Base-by-base conservation (phyloP, 37 sponge, comb jelly and placozoan species). In the Trichoplax adhaerens region DNA sequence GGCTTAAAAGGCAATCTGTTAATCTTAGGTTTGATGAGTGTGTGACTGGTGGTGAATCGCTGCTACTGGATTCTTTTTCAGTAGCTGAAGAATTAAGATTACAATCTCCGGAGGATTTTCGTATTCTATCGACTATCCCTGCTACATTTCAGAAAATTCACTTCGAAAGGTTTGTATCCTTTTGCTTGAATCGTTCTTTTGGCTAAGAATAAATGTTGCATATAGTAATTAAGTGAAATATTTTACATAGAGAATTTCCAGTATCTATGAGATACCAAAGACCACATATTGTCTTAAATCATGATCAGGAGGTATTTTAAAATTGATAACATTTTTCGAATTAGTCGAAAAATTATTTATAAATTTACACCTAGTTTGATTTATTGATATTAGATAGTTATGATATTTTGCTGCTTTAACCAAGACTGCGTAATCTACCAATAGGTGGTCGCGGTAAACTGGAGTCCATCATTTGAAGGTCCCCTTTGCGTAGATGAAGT, bases 111-210 rank as follows among this genome's bases (percentile, higher is more conserved):
- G 7, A 70, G 57, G 69, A 82, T 56, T 87, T 83, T 69, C 53
- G 64, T 5, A 77, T 71, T 1, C 80, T 87, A 8, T 65, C 81
- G 3, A 72, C 64, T 52, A 63, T 83, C 1, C 87, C 87, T 6
- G 84, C 83, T 52, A 87, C 87, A 2, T 83, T 83, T 68, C 87
- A 87, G 65, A 82, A 77, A 62, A 66, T 80, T 0, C 87, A 83
- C 58, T 87, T 73, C 66, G 77, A 83, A 10, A 69, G 84, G 84
- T 84, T 10, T 1, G 1, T 53, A 10, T 52, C 1, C 1, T 65
- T 2, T 74, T 29, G 29, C 29, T 29, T 29, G 29, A 29, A 29
- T 29, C 29, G 29, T 29, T 29, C 29, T 29, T 29, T 29, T 29
- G 29, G 29, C 29, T 29, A 29, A 29, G 29, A 29, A 29, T 29